Evolutionary conservation across 2,797 vertebrate species (phyloP), one percentile per base, ranked within the genome.

Genomic region (Heliangelus exortis): DNA sequence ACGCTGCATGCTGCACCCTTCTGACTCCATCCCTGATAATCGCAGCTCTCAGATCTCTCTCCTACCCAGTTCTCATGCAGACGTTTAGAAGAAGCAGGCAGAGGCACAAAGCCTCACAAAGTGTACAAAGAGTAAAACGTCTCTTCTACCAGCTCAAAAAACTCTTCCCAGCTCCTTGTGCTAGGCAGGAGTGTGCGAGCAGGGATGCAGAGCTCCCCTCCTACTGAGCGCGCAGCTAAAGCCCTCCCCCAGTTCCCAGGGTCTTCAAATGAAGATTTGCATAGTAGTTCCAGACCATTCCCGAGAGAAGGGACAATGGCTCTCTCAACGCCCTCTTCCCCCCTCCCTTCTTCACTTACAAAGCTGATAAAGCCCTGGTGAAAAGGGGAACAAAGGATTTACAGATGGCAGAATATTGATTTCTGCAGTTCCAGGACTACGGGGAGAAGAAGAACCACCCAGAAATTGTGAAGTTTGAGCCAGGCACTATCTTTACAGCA

Each of bases 181-280:
- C n/a, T 4, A 84, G 55, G 57, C 71, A 84, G 71, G 33, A 87
- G 71, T 4, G 66, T 1, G 43, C 5, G 87, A 91, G 59, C 67
- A 36, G 23, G n/a, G 92, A 82, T 51, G 43, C 76, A 54, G 79
- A 76, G 67, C 74, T 84, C 77, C 85, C 82, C 92, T 91, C 85
- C 92, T 43, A 83, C 88, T 34, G 84, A 92, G 84, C 68, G 71
- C 50, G 9, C 69, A 88, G 84, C 66, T 90, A 90, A 91, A 94
- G 87, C 95, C 93, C 93, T 95, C 95, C 96, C 89, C 75, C 92
- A 68, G 85, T 96, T 97, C 96, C 95, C 97, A 97, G 96, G 95
- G 92, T 96, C 95, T 97, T 97, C 95, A 93, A 86, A 93, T 93
- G 69, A 93, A 96, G 86, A 96, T 96, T 96, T 97, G 95, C 97